phyloP scores from a whole-genome alignment of 2,113 vertebrate species.

The Mustela lutreola region DNA sequence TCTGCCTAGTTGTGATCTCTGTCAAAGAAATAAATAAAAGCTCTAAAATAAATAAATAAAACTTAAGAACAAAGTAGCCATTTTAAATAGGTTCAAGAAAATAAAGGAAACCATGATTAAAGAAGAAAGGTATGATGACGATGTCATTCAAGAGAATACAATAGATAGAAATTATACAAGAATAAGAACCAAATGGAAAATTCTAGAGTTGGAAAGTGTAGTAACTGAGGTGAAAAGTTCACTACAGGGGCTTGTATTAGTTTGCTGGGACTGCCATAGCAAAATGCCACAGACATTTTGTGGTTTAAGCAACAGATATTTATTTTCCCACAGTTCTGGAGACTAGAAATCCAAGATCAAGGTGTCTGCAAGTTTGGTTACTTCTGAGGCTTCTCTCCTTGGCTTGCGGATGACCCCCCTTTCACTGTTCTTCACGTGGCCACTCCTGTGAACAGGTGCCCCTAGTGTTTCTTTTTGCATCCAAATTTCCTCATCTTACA shows the following conservation, averaged over 20 bases:
- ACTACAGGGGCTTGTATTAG: too few species aligned
- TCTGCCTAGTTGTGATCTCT: too few species aligned
- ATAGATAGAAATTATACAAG: not conserved
- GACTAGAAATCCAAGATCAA: not conserved
- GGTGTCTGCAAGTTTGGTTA: not conserved
- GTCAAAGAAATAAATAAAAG: too few species aligned
- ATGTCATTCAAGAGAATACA: not conserved
- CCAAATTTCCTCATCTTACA: not conserved
- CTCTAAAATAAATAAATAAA: not conserved
- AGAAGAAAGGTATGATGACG: not conserved
- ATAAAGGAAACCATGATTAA: not conserved
- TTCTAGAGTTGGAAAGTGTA: not conserved
- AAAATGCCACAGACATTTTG: not conserved
- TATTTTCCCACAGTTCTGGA: not conserved
- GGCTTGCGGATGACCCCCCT: too few species aligned
- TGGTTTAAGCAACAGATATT: not conserved
- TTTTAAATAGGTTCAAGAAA: not conserved
- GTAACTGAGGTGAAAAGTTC: not conserved
- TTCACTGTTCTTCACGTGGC: too few species aligned
- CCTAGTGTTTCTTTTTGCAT: too few species aligned
- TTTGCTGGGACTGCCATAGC: not conserved
- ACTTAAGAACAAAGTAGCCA: not conserved
- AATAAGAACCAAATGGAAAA: not conserved
- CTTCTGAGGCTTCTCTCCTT: not conserved
- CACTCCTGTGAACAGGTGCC: too few species aligned